phyloP scores from a whole-genome alignment of 2,113 vertebrate species.

The Hassar affinis region DNA sequence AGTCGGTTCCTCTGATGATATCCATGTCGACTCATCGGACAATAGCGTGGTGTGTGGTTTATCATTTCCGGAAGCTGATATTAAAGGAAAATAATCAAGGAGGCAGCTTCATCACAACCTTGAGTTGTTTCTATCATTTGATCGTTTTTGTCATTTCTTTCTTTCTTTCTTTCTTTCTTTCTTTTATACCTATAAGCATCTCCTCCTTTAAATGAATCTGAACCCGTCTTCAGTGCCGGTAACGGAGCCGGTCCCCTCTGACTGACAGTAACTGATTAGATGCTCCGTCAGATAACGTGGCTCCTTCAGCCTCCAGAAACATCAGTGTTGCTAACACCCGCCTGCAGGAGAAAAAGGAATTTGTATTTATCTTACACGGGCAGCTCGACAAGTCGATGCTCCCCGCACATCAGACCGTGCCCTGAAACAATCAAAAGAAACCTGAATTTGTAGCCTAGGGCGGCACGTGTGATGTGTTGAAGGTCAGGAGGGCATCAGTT shows the following conservation, averaged over 20 bases:
- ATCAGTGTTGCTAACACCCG: conserved; percentile 20
- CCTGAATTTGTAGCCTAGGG: conserved; percentile 55
- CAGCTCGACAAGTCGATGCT: conserved; percentile 56
- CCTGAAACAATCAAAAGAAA: conserved; percentile 39
- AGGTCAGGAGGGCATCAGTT: conserved; percentile 56
- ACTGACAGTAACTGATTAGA: conserved; percentile 40
- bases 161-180: too few species aligned
- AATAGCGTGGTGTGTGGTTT: not conserved
- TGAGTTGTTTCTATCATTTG: too few species aligned
- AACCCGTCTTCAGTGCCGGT: conserved; percentile 14
- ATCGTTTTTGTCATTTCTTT: too few species aligned
- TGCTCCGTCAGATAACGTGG: conserved; percentile 45
- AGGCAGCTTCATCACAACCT: too few species aligned
- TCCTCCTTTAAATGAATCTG: not conserved
- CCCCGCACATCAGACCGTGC: conserved; percentile 46
- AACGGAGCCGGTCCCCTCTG: not conserved
- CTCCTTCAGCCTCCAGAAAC: conserved; percentile 27
- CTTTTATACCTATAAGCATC: too few species aligned
- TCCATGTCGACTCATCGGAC: not conserved
- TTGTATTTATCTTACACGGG: conserved; percentile 67
- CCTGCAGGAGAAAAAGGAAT: conserved; percentile 42
- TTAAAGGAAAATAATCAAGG: too few species aligned
- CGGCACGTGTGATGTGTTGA: conserved; percentile 48
- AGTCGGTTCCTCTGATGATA: not conserved
- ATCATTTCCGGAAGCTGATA: too few species aligned